phyloP scores from a whole-genome alignment of 2,888 invertebrate genomes.

The Cynaeus angustus region DNA sequence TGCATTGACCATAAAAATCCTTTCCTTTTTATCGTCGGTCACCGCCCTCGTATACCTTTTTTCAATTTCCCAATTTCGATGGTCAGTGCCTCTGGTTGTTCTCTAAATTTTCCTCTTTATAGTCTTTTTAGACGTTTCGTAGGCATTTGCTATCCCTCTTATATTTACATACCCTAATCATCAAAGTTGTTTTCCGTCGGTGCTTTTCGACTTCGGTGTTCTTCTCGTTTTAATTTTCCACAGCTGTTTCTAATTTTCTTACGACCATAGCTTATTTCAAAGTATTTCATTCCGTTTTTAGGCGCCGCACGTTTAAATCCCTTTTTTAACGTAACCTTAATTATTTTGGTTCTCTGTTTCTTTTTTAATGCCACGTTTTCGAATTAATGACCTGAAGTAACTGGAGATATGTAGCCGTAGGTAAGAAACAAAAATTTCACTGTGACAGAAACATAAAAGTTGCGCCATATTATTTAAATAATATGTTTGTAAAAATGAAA shows the following conservation, averaged over 20 bases:
- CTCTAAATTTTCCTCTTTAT: slow-evolving; percentile 10
- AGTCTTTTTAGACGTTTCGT: slow-evolving; percentile 7
- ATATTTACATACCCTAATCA: slow-evolving; percentile 24
- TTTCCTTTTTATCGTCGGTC: slow-evolving; percentile 8
- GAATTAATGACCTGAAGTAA: slow-evolving; percentile 9
- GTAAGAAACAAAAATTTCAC: too few species aligned
- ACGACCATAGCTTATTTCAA: slow-evolving; percentile 22
- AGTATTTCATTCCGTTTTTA: slow-evolving; percentile 11
- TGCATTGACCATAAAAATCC: slow-evolving; percentile 7
- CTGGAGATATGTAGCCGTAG: too few species aligned
- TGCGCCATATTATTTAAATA: too few species aligned
- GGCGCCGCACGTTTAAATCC: slow-evolving; percentile 24
- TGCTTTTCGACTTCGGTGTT: slow-evolving; percentile 14
- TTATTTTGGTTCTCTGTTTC: slow-evolving; percentile 12
- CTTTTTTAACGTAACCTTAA: slow-evolving; percentile 19
- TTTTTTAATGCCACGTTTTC: slow-evolving; percentile 3
- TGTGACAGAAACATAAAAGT: too few species aligned
- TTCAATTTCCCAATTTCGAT: slow-evolving; percentile 10
- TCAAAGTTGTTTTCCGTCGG: slow-evolving; percentile 10
- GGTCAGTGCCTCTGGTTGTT: slow-evolving; percentile 5
- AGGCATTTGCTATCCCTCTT: slow-evolving; percentile 6
- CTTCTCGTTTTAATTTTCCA: slow-evolving; percentile 26
- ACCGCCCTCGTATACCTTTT: slow-evolving; percentile 16
- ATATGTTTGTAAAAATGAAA: too few species aligned
- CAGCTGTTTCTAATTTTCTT: slow-evolving; percentile 40